A percentile compares a stretch with the other conserved stretches of the same genome.
Evolutionary conservation across 1,140 invertebrate genomes (phyloP).

Genomic region (Drosophila mauritiana): DNA sequence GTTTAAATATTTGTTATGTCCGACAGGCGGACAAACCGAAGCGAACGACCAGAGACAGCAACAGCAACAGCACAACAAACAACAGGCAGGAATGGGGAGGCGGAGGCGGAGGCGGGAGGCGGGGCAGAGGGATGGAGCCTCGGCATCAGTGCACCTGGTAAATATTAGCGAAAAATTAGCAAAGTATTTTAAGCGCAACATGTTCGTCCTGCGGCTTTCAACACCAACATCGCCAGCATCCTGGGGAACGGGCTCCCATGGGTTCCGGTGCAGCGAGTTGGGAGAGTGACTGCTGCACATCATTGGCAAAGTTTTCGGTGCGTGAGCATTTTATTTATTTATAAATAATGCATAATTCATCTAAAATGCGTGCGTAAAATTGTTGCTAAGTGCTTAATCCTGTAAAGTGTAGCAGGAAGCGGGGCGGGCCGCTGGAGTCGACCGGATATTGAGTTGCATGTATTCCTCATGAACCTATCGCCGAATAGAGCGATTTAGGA

Average conservation of each 20-base stretch:
- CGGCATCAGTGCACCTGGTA: slow-evolving; percentile 54
- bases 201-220: slow-evolving; percentile 76
- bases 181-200: slow-evolving; percentile 80
- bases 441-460: slow-evolving; percentile 8
- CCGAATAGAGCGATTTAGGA: slow-evolving; percentile 7
- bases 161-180: slow-evolving; percentile 82
- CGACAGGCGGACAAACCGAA: slow-evolving; percentile 65
- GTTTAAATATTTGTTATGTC: slow-evolving; percentile 81
- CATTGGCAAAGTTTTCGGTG: slow-evolving; percentile 46
- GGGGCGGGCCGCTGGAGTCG: neutral
- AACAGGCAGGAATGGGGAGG: neutral
- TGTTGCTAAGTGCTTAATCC: slow-evolving; percentile 77
- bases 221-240: slow-evolving; percentile 45
- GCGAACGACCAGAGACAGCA: slow-evolving; percentile 29
- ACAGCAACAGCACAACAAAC: slow-evolving; percentile 28
- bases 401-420: slow-evolving; percentile 52
- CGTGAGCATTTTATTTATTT: slow-evolving; percentile 78
- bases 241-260: neutral
- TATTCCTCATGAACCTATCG: slow-evolving; percentile 18
- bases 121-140: neutral
- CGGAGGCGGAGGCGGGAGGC: neutral
- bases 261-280: slow-evolving; percentile 3
- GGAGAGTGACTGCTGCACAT: slow-evolving; percentile 12
- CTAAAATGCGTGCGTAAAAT: slow-evolving; percentile 79
- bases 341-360: slow-evolving; percentile 79